A percentile compares a stretch with the other conserved stretches of the same genome.
These are phyloP conservation scores for Rotaria socialis DNA, from an alignment of 2,888 invertebrate genomes.

Conservation along the genomic window DNA sequence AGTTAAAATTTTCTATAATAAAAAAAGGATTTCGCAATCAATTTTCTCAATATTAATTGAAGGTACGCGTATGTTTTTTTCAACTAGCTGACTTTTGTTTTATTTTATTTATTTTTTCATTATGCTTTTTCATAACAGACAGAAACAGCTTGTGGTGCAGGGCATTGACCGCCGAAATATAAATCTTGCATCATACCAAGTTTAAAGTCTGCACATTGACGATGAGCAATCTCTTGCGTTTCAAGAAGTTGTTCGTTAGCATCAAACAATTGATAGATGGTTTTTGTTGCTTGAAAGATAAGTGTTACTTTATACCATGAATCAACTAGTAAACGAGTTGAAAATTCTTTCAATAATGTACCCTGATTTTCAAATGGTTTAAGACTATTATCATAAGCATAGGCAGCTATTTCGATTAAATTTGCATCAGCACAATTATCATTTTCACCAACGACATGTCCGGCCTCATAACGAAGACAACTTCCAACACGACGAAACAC, in stretches of 20 bases:
- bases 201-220: slow-evolving; percentile 40
- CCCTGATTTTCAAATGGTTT: slow-evolving; percentile 45
- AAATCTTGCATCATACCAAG: slow-evolving; percentile 38
- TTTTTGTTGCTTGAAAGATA: slow-evolving; percentile 27
- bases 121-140: slow-evolving; percentile 26
- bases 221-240: slow-evolving; percentile 37
- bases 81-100: too few relatives aligned
- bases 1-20: too few relatives aligned
- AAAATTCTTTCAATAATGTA: slow-evolving; percentile 38
- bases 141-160: slow-evolving; percentile 43
- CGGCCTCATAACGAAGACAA: slow-evolving; percentile 36
- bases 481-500: slow-evolving; percentile 39
- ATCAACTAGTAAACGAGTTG: slow-evolving; percentile 41
- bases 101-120: background rate
- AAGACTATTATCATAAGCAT: slow-evolving; percentile 43
- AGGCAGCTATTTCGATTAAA: slow-evolving; percentile 43
- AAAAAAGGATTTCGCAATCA: too few relatives aligned
- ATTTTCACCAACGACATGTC: slow-evolving; percentile 23
- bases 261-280: slow-evolving; percentile 40
- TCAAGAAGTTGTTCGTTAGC: slow-evolving; percentile 30
- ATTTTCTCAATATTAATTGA: too few relatives aligned
- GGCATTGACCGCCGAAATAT: slow-evolving; percentile 46
- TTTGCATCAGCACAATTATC: slow-evolving; percentile 34
- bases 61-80: too few relatives aligned
- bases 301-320: slow-evolving; percentile 39